Base-by-base conservation (phyloP, 2,797 vertebrate species). In the Coranthus polyacanthus region DNA sequence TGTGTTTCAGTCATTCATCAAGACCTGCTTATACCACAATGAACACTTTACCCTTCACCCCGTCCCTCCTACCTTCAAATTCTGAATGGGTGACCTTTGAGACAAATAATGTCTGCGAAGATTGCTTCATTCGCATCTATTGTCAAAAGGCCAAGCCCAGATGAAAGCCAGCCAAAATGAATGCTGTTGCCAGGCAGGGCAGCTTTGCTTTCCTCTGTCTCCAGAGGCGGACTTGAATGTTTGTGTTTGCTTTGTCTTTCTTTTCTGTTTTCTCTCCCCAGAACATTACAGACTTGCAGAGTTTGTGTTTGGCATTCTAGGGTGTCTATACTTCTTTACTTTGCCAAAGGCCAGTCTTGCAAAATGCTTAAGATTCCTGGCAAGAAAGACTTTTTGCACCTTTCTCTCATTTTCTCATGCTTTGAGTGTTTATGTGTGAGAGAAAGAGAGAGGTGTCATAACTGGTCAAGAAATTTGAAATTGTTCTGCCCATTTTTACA, bases 41-140 rank as follows among this genome's bases (percentile, higher is more conserved):
- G 57, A 72, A 56, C 32, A 6, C 12, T 43, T 55, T 21, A 61
- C 50, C 24, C 53, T 46, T 63, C 70, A 47, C 38, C 36, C 34
- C 37, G 39, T 54, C 36, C 38, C 65, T 36, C 36, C 52, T 58
- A 72, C 78, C 72, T 82, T 52, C 50, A 70, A 29, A 77, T 72
- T 77, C 22, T 68, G 68, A 83, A 81, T 63, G 49, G 43, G 36
- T 88, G 87, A 90, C 88, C 85, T 92, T 88, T 89, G 58, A 81
- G 81, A 76, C 59, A 73, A 77, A 84, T 72, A 79, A 87, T 70
- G 59, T 47, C 78, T 58, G 72, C 71, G 81, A 83, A 85, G 78
- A 89, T 71, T 75, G 78, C 82, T 69, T 90, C 80, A 83, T 74
- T 84, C 13, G 51, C 67, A 78, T 75, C 73, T 71, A 39, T 87